Evolutionary conservation across 2,113 vertebrate genomes (phyloP).

Genomic region (Gymnogyps californianus): DNA sequence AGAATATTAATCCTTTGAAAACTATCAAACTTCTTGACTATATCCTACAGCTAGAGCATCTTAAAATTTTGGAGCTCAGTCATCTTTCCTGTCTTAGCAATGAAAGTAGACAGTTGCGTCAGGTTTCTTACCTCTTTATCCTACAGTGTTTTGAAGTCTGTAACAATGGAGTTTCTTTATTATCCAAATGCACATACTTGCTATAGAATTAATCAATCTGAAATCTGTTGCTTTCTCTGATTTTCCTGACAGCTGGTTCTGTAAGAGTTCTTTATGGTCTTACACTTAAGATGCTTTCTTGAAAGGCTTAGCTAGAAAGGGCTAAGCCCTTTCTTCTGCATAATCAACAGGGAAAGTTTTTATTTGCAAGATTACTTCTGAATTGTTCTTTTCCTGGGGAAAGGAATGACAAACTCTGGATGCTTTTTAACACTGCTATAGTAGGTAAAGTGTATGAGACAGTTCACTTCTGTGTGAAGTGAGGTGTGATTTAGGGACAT

Average conservation of each 20-base stretch:
- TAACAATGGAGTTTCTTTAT: not conserved
- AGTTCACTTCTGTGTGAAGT: not conserved
- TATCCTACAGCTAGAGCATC: not conserved
- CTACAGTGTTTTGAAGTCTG: not conserved
- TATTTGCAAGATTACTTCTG: not conserved
- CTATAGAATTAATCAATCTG: not conserved
- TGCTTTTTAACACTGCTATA: not conserved
- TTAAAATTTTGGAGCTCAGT: not conserved
- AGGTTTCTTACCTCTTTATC: not conserved
- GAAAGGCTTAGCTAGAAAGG: not conserved
- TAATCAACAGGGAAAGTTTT: not conserved
- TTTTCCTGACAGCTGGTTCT: not conserved
- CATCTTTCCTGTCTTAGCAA: not conserved
- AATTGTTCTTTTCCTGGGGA: not conserved
- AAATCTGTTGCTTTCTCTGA: not conserved
- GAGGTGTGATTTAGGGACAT: not conserved
- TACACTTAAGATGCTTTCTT: not conserved
- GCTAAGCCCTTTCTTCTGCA: not conserved
- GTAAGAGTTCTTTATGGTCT: not conserved
- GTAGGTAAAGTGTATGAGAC: not conserved
- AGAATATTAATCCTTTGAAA: not conserved
- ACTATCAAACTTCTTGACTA: not conserved
- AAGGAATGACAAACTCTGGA: not conserved
- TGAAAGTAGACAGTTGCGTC: not conserved
- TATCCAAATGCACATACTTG: not conserved